Conservation (phyloP, 1,140 invertebrate genomes). For the Eueides isabella region DNA sequence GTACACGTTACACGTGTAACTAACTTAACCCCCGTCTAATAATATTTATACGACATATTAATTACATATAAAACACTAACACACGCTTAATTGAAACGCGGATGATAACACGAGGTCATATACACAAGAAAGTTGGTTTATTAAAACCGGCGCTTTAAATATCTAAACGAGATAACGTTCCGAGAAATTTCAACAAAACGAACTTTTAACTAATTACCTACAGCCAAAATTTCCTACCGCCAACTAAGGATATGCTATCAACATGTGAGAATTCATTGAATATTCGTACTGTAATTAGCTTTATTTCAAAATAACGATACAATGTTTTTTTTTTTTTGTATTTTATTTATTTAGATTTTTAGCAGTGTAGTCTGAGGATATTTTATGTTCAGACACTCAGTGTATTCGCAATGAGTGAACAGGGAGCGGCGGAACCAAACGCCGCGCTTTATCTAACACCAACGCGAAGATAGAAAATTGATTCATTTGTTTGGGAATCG, state of each 20-base stretch:
- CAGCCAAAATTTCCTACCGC: slow-evolving; percentile 11
- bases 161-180: slow-evolving; percentile 15
- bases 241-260: slow-evolving; percentile 13
- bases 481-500: not conserved
- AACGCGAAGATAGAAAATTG: not conserved
- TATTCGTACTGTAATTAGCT: slow-evolving; percentile 16
- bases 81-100: slow-evolving; percentile 26
- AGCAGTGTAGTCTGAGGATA: not conserved
- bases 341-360: not conserved
- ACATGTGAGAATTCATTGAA: slow-evolving; percentile 4
- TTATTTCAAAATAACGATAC: slow-evolving; percentile 15
- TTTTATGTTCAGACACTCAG: not conserved
- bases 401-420: too few relatives aligned
- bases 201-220: slow-evolving; percentile 10
- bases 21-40: not conserved
- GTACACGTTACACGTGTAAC: not conserved
- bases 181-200: slow-evolving; percentile 24
- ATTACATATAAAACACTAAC: slow-evolving; percentile 14
- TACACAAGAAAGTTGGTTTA: slow-evolving; percentile 7
- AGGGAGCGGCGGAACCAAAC: not conserved
- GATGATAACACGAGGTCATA: slow-evolving; percentile 28
- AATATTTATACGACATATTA: slow-evolving; percentile 1
- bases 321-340: not conserved
- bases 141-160: slow-evolving; percentile 17
- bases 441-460: not conserved